Base-by-base conservation (phyloP, 2,113 vertebrate genomes). In the Sapayoa aenigma region DNA sequence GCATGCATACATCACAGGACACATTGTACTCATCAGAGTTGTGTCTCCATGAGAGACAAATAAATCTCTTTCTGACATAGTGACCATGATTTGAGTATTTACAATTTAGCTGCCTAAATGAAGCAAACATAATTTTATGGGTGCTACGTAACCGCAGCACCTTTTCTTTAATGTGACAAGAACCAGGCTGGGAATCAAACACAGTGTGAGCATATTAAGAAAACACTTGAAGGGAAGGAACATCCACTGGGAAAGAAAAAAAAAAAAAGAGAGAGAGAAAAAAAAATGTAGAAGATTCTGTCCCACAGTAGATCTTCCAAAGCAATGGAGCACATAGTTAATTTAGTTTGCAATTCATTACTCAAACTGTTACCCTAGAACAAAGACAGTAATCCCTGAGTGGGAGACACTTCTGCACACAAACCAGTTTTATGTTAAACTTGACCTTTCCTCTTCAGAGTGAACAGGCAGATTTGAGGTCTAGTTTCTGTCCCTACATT, bases 1-100 rank as follows among this genome's bases (percentile, higher is more conserved):
- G 6, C 2, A 1, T 35, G 46, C 42, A 25, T 3, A 35, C 1
- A 0, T 58, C 66, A 50, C 33, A n/a, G 41, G 53, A 82, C 42
- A 90, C 82, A 79, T 44, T n/a, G 31, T 49, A 47, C 55, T 58
- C 58, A 28, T 56, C 41, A 66, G 62, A 87, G 58, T n/a, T 83
- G 23, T 52, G 33, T 41, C 55, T 82, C 19, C 23, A 5, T 18
- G 25, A 74, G 4, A 91, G n/a, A 59, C 30, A 55, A 62, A 0
- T 22, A 44, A 50, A 55, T 22, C 9, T 50, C 30, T 30, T 76
- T 14, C 24, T 39, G 58, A 84, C n/a, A 66, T 28, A 68, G 12
- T 33, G 37, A 68, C 17, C 33, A 23, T 1, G 3, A 39, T 49
- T 77, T 66, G 17, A 14, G 9, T 47, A 63, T 30, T 60, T 86